Evolutionary conservation across 1,140 invertebrate species (phyloP), one percentile per base, ranked within the genome.

Genomic region (Pseudomyrmex pallidus): DNA sequence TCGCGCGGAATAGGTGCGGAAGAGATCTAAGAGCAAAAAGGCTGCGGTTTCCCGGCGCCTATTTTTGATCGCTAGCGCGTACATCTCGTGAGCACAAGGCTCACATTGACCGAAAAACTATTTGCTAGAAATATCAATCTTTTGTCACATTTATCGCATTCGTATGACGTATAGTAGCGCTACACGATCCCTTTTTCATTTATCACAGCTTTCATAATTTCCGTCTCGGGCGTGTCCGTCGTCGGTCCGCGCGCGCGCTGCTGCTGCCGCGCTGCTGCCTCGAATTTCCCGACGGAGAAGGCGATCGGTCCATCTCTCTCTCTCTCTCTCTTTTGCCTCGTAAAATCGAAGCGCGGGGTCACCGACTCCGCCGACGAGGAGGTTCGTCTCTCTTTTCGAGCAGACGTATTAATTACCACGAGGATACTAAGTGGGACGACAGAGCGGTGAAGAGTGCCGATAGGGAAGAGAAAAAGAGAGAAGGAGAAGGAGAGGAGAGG

Each of bases 381-480:
- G 50, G 44, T 80, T 70, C 44, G 54, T 44, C 76, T 80, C 76
- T 80, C 76, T 80, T 72, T 80, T 80, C 57, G 66, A 72, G 54
- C 46, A 80, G 76, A 80, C 66, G 44, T 80, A 80, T 80, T 80
- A 80, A 80, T 80, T 80, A 72, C 76, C n/a, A 80, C 12, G 66
- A 72, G 56, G 66, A 70, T 80, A 72, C 76, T 80, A 70, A 80
- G 64, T 70, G 66, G 76, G n/a, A 61, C 64, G 76, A 50, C 66
- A 61, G 62, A 67, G 66, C n/a, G 35, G 44, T 20, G 64, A 59
- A 22, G 52, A 78, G 74, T 48, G 44, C 12, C 4, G 54, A 15
- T 15, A 7, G 48, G 66, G 13, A 17, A 50, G 44, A 48, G 10
- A 15, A 9, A 20, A 17, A 17, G 17, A 35, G 50, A 50, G 44